phyloP scores from a whole-genome alignment of 2,888 invertebrate species.

The Papilio elwesi region DNA sequence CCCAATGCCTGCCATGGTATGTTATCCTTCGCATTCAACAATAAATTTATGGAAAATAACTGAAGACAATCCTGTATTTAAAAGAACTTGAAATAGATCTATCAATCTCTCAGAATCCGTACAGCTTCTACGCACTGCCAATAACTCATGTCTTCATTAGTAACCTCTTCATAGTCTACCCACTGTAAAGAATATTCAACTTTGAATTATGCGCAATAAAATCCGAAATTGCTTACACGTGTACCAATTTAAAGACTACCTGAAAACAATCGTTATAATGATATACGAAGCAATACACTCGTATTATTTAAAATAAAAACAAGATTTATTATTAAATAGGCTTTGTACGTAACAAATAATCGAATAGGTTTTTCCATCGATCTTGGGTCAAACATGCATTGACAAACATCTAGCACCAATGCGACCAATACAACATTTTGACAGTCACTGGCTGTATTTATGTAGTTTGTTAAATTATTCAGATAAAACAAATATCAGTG shows the following conservation, averaged over 20 bases:
- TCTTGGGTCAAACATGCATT: not conserved
- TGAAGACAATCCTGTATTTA: not conserved
- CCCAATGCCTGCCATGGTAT: too few species aligned
- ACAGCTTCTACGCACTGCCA: slow-evolving; percentile 29
- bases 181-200: slow-evolving; percentile 34
- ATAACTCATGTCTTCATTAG: slow-evolving; percentile 41
- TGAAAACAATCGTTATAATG: slow-evolving; percentile 35
- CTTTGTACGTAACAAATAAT: not conserved
- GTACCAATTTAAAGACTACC: slow-evolving; percentile 29
- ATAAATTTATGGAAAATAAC: not conserved
- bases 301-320: slow-evolving; percentile 28
- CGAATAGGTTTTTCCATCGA: not conserved
- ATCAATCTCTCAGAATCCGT: slow-evolving; percentile 35
- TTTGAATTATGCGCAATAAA: slow-evolving; percentile 39
- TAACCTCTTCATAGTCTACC: slow-evolving; percentile 30
- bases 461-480: too few species aligned
- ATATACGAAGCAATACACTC: slow-evolving; percentile 26
- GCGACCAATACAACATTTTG: too few species aligned
- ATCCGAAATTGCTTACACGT: slow-evolving; percentile 39
- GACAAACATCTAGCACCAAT: too few species aligned
- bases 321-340: slow-evolving; percentile 19
- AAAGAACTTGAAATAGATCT: slow-evolving; percentile 35
- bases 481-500: too few species aligned
- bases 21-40: too few species aligned
- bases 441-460: too few species aligned